These are phyloP conservation scores for Agriopis leucophaearia DNA, from an alignment of 2,888 invertebrate species.

Conservation along the genomic window DNA sequence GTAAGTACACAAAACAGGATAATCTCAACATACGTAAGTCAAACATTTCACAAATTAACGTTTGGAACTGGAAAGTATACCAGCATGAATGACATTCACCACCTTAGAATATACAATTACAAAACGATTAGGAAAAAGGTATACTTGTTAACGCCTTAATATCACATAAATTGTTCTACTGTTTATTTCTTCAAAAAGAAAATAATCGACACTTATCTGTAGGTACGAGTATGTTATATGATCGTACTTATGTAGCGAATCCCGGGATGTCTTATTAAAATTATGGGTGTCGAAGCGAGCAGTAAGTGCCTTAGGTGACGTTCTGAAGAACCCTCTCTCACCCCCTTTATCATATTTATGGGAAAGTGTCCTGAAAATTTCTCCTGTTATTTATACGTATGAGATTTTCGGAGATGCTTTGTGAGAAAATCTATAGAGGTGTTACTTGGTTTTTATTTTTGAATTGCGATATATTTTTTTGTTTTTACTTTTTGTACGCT, in stretches of 20 bases:
- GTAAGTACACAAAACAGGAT: no score
- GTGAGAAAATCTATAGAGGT: conserved; percentile 41
- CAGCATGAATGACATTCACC: no score
- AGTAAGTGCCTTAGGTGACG: conserved; percentile 53
- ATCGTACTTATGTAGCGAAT: conserved; percentile 39
- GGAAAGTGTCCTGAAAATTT: conserved; percentile 60
- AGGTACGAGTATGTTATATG: conserved; percentile 12
- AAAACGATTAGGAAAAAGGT: no score
- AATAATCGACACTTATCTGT: conserved; percentile 21
- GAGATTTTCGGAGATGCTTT: conserved; percentile 52
- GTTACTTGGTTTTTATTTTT: conserved; percentile 29
- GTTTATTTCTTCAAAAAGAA: conserved; percentile 30
- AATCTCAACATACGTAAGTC: no score
- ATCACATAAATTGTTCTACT: background rate
- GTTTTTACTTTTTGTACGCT: background rate
- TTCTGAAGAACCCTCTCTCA: conserved; percentile 49
- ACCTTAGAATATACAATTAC: no score
- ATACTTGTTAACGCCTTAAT: background rate
- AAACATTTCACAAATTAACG: no score
- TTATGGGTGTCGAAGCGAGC: conserved; percentile 55
- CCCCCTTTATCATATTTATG: conserved; percentile 63
- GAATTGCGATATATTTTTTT: background rate
- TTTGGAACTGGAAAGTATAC: no score
- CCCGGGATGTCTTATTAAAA: conserved; percentile 50
- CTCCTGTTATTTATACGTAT: conserved; percentile 52